phyloP scores from a whole-genome alignment of 2,113 vertebrate genomes.

The Alaudala cheleensis region DNA sequence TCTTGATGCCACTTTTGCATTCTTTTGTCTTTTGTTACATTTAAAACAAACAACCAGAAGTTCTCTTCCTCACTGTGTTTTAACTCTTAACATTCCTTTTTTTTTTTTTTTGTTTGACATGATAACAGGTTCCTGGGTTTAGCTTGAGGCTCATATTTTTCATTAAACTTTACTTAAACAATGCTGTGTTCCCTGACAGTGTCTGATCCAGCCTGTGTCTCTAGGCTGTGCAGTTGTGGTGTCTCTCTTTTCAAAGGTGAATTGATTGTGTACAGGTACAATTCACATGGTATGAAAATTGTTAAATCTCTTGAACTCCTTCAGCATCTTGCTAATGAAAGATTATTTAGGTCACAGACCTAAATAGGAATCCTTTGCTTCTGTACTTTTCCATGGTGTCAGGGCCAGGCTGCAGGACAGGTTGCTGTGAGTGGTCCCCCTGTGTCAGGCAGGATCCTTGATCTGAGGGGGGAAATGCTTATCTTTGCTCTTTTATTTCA shows the following conservation, averaged over 20 bases:
- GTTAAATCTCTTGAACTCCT: neutral
- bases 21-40: neutral
- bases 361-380: neutral
- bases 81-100: neutral
- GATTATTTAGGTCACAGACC: neutral
- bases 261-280: neutral
- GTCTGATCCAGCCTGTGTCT: neutral
- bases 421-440: neutral
- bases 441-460: neutral
- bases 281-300: neutral
- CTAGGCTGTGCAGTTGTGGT: neutral
- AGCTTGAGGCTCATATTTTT: neutral
- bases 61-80: neutral
- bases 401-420: neutral
- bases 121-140: neutral
- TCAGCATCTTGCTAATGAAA: neutral
- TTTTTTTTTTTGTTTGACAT: neutral
- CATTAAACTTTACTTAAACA: neutral
- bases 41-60: neutral
- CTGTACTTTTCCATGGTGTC: neutral
- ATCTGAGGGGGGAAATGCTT: rapidly evolving
- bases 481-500: neutral
- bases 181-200: neutral
- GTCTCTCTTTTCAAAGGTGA: neutral
- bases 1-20: neutral